phyloP scores from a whole-genome alignment of 2,888 invertebrate species.

The Catocala sponsa region DNA sequence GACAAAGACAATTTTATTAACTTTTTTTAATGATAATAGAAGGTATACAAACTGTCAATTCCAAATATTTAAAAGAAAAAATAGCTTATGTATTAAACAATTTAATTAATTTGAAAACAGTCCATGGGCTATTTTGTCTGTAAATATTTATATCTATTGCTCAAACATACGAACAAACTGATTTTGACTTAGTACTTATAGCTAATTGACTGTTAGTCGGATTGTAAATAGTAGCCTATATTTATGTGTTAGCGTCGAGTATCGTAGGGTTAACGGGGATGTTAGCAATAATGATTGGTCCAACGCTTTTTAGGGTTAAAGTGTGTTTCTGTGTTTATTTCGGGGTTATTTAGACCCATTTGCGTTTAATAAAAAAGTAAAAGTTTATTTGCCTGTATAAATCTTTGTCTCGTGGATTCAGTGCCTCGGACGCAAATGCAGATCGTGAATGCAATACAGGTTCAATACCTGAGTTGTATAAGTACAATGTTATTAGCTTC shows the following conservation, averaged over 20 bases:
- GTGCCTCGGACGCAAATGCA: too few relatives aligned
- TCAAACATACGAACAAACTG: slow-evolving; percentile 59
- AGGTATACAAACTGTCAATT: slow-evolving; percentile 34
- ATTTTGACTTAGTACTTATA: slow-evolving; percentile 61
- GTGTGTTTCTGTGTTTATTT: slow-evolving; percentile 45
- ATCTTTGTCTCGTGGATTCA: too few relatives aligned
- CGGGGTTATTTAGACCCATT: slow-evolving; percentile 4
- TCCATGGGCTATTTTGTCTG: slow-evolving; percentile 22
- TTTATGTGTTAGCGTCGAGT: slow-evolving; percentile 70
- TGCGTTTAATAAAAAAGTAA: too few relatives aligned
- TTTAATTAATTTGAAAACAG: slow-evolving; percentile 6
- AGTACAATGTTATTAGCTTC: too few relatives aligned
- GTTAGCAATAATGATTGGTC: slow-evolving; percentile 85
- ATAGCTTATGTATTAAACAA: slow-evolving; percentile 20
- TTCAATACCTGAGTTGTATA: too few relatives aligned
- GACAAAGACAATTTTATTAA: background rate
- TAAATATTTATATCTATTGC: slow-evolving; percentile 43
- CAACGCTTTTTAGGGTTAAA: slow-evolving; percentile 68
- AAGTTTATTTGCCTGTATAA: too few relatives aligned
- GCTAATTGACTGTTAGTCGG: slow-evolving; percentile 81
- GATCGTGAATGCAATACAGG: too few relatives aligned
- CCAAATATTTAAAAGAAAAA: slow-evolving; percentile 30
- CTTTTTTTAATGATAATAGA: slow-evolving; percentile 18
- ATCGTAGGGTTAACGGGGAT: slow-evolving; percentile 78
- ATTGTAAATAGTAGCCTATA: slow-evolving; percentile 84